A percentile compares a stretch with the other conserved stretches of the same genome.
Conservation (phyloP, 2,113 vertebrate species). For the Atrichornis clamosus region DNA sequence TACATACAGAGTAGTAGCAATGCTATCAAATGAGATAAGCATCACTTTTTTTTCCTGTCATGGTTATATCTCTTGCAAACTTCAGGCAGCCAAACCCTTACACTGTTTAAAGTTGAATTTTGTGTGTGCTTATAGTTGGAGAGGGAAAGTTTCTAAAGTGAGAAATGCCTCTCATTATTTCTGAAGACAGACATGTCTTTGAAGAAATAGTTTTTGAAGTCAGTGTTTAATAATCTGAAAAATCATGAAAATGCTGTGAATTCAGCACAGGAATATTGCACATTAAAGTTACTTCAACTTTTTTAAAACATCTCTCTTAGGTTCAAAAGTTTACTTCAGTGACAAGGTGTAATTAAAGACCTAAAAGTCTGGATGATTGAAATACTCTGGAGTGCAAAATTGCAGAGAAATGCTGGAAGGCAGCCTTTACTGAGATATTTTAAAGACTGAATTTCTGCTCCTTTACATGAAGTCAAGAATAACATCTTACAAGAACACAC, state of each 20-base stretch:
- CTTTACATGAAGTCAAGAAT: neutral
- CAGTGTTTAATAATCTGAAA: constrained; percentile 12
- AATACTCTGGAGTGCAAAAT: constrained; percentile 4
- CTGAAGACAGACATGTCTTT: constrained; percentile 39
- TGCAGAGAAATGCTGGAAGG: neutral
- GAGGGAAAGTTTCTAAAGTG: neutral
- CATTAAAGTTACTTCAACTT: neutral
- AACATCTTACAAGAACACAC: neutral
- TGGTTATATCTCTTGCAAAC: neutral
- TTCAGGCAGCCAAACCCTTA: neutral
- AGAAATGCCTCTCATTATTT: constrained; percentile 27
- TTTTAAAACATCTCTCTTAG: neutral
- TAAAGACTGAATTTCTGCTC: neutral
- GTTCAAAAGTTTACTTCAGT: constrained; percentile 43
- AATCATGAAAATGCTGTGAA: neutral
- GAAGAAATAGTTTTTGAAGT: constrained; percentile 45
- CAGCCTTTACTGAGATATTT: neutral
- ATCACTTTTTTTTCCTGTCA: neutral
- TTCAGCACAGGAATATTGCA: neutral
- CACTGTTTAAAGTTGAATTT: neutral
- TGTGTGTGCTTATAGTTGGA: neutral
- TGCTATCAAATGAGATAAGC: neutral
- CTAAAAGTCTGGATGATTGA: neutral
- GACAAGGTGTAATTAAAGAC: constrained; percentile 33
- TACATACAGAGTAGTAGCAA: neutral